Evolutionary conservation across 2,113 vertebrate genomes (phyloP), one percentile per base, ranked within the genome.

Genomic region (Perccottus glenii): DNA sequence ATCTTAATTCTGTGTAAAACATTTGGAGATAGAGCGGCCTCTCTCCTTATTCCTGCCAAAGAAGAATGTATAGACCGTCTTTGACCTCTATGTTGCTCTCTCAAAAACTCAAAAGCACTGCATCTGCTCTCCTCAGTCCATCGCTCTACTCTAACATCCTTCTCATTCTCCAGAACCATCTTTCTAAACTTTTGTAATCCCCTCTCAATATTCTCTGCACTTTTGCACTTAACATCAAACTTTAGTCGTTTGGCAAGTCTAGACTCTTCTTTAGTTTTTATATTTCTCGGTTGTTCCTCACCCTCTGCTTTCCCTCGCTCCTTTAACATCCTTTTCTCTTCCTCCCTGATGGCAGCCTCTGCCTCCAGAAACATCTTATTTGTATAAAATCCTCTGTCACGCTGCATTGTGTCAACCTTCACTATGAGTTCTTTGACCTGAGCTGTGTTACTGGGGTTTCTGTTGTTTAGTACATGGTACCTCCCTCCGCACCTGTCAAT

Each of bases 401-500:
- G 76, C 27, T 68, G 67, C 36, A 93, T 90, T n/a, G 11, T 56
- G 46, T 90, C 82, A 60, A 93, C 89, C 60, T 88, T 92, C 50
- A 55, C 48, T 46, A 93, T 19, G 40, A 94, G 84, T 8, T 81
- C 62, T 65, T 42, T 60, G 48, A 93, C 90, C 73, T 94, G 93
- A 0, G 10, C 11, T 0, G 55, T 64, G 68, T 93, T 78, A 9
- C 60, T 48, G 7, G 73, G 47, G 15, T 87, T 76, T 82, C 55
- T 88, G 87, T 93, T 94, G 81, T 94, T 91, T 45, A 94, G 51
- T 1, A 91, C 79, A 14, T 93, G 92, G 75, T 91, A 93, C 60
- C 93, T 82, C 11, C 85, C 76, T 3, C 90, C 88, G 70, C 92
- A 94, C 10, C 49, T 84, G 19, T 85, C 78, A 59, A 94, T 83